These are phyloP conservation scores for Trematocara macrostoma DNA, from an alignment of 2,113 vertebrate species.

Conservation along the genomic window DNA sequence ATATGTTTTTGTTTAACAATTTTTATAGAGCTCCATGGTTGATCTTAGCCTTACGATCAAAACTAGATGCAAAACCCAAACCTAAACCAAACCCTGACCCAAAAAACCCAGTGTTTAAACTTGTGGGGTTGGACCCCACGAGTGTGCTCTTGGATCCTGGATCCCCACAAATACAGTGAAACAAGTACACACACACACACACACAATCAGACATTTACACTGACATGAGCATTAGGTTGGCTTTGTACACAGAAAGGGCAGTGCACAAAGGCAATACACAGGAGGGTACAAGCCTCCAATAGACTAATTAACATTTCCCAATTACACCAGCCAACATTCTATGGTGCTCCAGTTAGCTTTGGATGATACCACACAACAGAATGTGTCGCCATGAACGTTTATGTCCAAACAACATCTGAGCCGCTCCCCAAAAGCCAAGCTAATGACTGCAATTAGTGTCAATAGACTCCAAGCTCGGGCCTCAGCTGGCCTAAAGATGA, in stretches of 20 bases:
- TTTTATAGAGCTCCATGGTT: background rate
- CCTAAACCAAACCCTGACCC: background rate
- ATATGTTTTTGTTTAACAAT: background rate
- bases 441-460: constrained; percentile 64
- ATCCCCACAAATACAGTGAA: background rate
- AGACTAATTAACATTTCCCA: constrained; percentile 66
- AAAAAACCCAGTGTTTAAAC: background rate
- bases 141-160: background rate
- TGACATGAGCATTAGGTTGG: constrained; percentile 42
- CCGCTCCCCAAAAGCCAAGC: constrained; percentile 37
- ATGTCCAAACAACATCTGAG: constrained; percentile 55
- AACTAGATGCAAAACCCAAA: background rate
- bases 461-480: constrained; percentile 15
- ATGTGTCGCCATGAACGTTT: constrained; percentile 21
- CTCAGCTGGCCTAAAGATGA: constrained; percentile 43
- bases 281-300: constrained; percentile 60
- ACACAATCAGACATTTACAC: constrained; percentile 24
- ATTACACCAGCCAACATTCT: constrained; percentile 46
- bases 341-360: constrained; percentile 51
- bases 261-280: constrained; percentile 48
- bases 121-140: background rate
- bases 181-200: background rate
- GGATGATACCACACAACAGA: constrained; percentile 40
- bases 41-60: background rate
- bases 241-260: constrained; percentile 61